These are phyloP conservation scores for Zophobas atratus DNA, from an alignment of 1,140 invertebrate genomes.

Conservation along the genomic window DNA sequence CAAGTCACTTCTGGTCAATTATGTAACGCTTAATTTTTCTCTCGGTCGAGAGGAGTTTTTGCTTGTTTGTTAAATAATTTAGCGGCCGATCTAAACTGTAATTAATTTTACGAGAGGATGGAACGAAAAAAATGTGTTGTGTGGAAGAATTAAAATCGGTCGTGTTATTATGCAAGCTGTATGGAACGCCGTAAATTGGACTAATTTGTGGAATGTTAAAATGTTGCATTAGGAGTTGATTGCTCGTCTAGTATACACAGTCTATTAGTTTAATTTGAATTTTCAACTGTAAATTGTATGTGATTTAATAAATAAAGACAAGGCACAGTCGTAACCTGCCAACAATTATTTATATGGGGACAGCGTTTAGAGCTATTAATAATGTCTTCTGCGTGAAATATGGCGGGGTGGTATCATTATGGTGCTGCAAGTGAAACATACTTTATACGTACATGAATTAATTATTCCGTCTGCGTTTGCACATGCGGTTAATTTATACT, in stretches of 20 bases:
- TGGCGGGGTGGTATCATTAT: too few species aligned
- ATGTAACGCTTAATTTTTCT: slow-evolving; percentile 10
- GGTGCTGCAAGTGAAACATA: too few species aligned
- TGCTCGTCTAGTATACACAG: neutral
- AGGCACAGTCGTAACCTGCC: neutral
- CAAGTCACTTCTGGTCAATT: slow-evolving; percentile 26
- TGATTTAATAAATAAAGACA: slow-evolving; percentile 17
- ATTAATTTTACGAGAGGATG: neutral
- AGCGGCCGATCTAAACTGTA: neutral
- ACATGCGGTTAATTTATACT: too few species aligned
- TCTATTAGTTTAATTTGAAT: slow-evolving; percentile 5
- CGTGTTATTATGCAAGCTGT: neutral
- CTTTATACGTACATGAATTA: too few species aligned
- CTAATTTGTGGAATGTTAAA: slow-evolving; percentile 13
- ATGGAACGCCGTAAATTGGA: neutral
- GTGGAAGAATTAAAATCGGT: too few species aligned
- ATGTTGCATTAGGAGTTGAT: neutral
- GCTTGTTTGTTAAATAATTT: neutral
- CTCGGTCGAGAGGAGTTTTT: neutral
- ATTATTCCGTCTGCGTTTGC: too few species aligned
- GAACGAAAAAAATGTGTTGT: too few species aligned
- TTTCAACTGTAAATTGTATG: slow-evolving; percentile 5
- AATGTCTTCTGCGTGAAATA: too few species aligned
- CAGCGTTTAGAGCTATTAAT: too few species aligned
- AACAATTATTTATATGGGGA: neutral